Evolutionary conservation across 1,140 invertebrate species (phyloP), one percentile per base, ranked within the genome.

Genomic region (Acromyrmex heyeri): DNA sequence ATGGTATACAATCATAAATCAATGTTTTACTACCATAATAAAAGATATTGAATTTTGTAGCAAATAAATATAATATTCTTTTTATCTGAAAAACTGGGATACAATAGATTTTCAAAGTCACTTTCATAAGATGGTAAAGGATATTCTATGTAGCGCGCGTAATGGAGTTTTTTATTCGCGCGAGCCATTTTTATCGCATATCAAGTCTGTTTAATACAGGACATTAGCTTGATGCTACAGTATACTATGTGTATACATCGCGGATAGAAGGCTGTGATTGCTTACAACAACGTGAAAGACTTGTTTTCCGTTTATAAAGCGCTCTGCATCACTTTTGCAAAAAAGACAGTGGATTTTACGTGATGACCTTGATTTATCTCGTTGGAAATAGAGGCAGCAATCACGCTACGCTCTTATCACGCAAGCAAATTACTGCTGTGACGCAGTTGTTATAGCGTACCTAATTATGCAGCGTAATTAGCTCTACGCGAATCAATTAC

Each of bases 381-480:
- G 73, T 61, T 64, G 57, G 72, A 69, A 88, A 89, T 87, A 90
- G 88, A 86, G 61, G 48, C 34, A 78, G 38, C 73, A 88, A 82
- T 91, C 88, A 88, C 62, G 61, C 30, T 61, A 64, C 55, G 61
- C 78, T 85, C 72, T 88, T 88, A 91, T 91, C 83, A 72, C 82
- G 79, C 67, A 86, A 85, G 83, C 87, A 91, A 91, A 88, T 88
- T 91, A 85, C 55, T 65, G 62, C 73, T 30, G 55, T 44, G 61
- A 57, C 73, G 48, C 14, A 53, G 16, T 61, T 77, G 59, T 30
- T 82, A 78, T 78, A 87, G 30, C 64, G 10, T 48, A 86, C 24
- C 89, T 91, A 91, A 91, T 91, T 91, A 86, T 88, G 77, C 76
- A 76, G 59, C 70, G 82, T 78, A 78, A 91, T 91, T 91, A 82